Evolutionary conservation across 1,140 invertebrate species (phyloP).

Genomic region (Triops longicaudatus): DNA sequence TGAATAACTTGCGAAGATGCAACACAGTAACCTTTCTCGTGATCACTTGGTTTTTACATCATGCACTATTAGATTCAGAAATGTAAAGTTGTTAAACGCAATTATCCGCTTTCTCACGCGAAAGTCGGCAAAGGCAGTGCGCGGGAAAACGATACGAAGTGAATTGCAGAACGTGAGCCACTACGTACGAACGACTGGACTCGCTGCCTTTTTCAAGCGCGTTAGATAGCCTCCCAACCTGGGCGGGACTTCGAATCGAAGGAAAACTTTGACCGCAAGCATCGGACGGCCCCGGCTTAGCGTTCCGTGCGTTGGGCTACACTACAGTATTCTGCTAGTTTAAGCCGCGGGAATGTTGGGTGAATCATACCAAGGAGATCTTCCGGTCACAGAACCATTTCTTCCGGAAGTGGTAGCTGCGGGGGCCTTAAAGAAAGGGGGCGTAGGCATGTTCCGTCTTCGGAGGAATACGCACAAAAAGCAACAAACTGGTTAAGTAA

Average conservation of each 20-base stretch:
- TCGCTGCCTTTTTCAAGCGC: neutral
- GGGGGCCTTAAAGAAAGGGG: neutral
- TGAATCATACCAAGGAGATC: neutral
- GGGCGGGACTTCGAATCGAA: neutral
- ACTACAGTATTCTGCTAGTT: neutral
- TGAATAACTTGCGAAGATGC: neutral
- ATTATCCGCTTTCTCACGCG: neutral
- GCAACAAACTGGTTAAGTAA: no score
- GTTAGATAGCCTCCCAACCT: neutral
- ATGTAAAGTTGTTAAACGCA: neutral
- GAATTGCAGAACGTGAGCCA: neutral
- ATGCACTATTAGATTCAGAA: neutral
- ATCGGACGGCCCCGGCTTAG: neutral
- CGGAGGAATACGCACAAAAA: neutral
- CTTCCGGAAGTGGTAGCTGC: constrained; percentile 5
- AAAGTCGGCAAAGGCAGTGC: neutral
- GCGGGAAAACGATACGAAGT: neutral
- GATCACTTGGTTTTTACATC: neutral
- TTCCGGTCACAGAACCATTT: neutral
- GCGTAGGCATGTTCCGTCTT: neutral
- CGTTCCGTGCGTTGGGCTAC: neutral
- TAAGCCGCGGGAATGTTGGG: neutral
- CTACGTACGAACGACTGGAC: neutral
- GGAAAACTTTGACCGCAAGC: neutral
- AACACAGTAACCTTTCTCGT: neutral